Conservation (phyloP, 2,888 invertebrate species). For the Netelia fuscicornis region DNA sequence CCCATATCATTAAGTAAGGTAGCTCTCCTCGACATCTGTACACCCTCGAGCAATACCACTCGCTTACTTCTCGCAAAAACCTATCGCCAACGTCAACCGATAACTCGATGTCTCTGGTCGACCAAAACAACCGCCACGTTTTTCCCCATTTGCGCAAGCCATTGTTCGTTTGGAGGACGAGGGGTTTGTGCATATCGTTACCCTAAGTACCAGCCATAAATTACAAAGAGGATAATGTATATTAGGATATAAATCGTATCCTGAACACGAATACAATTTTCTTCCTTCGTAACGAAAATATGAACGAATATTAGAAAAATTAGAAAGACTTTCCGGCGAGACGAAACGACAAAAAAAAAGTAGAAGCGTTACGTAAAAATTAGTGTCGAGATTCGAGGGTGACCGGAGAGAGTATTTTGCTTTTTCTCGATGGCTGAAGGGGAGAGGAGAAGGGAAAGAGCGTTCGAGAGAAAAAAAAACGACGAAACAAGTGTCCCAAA, state of each 20-base stretch:
- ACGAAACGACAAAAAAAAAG: not conserved
- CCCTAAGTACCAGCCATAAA: slow-evolving; percentile 40
- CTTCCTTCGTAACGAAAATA: not conserved
- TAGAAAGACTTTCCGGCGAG: slow-evolving; percentile 4
- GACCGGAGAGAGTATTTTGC: slow-evolving; percentile 36
- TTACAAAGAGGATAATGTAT: slow-evolving; percentile 13
- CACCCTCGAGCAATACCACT: slow-evolving; percentile 45
- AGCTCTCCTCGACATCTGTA: slow-evolving; percentile 74
- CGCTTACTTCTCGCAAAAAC: slow-evolving; percentile 56
- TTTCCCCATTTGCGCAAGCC: slow-evolving; percentile 71
- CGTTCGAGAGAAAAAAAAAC: slow-evolving; percentile 27
- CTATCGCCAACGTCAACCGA: slow-evolving; percentile 56
- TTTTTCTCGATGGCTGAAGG: not conserved
- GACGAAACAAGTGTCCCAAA: slow-evolving; percentile 52
- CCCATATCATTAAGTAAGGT: slow-evolving; percentile 19
- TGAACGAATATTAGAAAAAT: slow-evolving; percentile 1
- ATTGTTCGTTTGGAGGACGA: slow-evolving; percentile 38
- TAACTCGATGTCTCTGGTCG: slow-evolving; percentile 45
- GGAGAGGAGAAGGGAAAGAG: not conserved
- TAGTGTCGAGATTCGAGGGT: slow-evolving; percentile 21
- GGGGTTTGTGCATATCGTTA: slow-evolving; percentile 61
- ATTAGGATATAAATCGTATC: not conserved
- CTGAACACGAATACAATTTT: not conserved
- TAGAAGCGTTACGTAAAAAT: slow-evolving; percentile 45
- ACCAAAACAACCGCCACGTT: slow-evolving; percentile 58